Conservation (phyloP, 2,113 vertebrate genomes). For the Hoplias malabaricus region DNA sequence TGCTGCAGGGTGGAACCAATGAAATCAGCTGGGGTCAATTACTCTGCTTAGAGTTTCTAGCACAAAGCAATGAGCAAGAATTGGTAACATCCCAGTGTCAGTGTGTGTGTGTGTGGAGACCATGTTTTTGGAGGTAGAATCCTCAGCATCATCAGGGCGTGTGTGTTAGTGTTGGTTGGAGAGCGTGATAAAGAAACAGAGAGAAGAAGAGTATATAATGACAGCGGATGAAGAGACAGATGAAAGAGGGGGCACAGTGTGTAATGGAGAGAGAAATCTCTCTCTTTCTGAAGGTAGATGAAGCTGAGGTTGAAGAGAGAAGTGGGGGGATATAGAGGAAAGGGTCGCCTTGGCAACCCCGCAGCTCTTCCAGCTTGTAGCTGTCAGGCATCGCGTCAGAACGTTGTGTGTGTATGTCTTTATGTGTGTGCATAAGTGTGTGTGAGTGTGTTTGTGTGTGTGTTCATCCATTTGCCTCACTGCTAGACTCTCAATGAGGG, state of each 20-base stretch:
- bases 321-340: conserved; percentile 25
- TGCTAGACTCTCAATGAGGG: conserved; percentile 70
- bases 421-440: conserved; percentile 1
- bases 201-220: conserved; percentile 8
- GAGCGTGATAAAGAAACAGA: conserved; percentile 5
- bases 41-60: conserved; percentile 38
- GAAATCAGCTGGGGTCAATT: conserved; percentile 44
- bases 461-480: conserved; percentile 58
- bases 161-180: conserved; percentile 14
- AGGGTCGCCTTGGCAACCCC: conserved; percentile 51
- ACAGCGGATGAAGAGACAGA: background rate
- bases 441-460: background rate
- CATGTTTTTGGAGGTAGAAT: too few species aligned
- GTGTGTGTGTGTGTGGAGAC: background rate
- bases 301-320: conserved; percentile 40
- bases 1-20: conserved; percentile 38
- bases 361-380: conserved; percentile 40
- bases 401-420: conserved; percentile 9
- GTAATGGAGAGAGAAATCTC: conserved; percentile 14
- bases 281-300: conserved; percentile 26
- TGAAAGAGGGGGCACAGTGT: background rate
- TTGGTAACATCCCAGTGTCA: conserved; percentile 8
- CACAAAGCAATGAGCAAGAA: conserved; percentile 30
- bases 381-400: conserved; percentile 46
- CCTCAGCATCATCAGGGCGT: background rate